These are phyloP conservation scores for Clunio marinus DNA, from an alignment of 2,888 invertebrate genomes.

Conservation along the genomic window DNA sequence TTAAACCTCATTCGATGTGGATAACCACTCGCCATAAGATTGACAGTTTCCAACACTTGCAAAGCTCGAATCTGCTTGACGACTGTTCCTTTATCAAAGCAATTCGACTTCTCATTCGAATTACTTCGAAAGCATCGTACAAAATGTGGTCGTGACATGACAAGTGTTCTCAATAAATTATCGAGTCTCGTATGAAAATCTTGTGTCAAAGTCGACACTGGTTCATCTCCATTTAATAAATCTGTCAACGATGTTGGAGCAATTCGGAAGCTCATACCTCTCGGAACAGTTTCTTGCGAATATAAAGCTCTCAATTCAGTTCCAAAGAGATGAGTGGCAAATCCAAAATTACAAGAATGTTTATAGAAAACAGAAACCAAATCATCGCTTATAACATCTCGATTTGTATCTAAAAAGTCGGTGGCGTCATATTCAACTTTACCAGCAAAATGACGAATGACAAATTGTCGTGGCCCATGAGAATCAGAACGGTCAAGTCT, in stretches of 20 bases:
- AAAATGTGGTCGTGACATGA: constrained; percentile 92
- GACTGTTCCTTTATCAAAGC: constrained; percentile 78
- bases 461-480: constrained; percentile 75
- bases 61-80: constrained; percentile 85
- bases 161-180: constrained; percentile 83
- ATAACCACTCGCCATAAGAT: constrained; percentile 91
- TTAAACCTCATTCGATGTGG: constrained; percentile 94
- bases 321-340: constrained; percentile 92
- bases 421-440: constrained; percentile 83
- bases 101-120: constrained; percentile 71
- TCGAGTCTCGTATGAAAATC: constrained; percentile 93
- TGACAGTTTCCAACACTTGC: constrained; percentile 89
- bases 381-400: constrained; percentile 88
- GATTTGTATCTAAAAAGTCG: constrained; percentile 86
- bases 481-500: constrained; percentile 69
- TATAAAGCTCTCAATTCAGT: constrained; percentile 82
- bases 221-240: constrained; percentile 75
- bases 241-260: constrained; percentile 85
- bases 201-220: constrained; percentile 84
- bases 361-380: constrained; percentile 88
- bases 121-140: constrained; percentile 90
- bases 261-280: constrained; percentile 79
- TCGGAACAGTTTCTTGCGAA: constrained; percentile 67
- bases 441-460: constrained; percentile 86
- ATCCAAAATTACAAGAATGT: constrained; percentile 92